A percentile compares a stretch with the other conserved stretches of the same genome.
phyloP scores from a whole-genome alignment of 2,797 vertebrate species.

The Zalophus californianus region DNA sequence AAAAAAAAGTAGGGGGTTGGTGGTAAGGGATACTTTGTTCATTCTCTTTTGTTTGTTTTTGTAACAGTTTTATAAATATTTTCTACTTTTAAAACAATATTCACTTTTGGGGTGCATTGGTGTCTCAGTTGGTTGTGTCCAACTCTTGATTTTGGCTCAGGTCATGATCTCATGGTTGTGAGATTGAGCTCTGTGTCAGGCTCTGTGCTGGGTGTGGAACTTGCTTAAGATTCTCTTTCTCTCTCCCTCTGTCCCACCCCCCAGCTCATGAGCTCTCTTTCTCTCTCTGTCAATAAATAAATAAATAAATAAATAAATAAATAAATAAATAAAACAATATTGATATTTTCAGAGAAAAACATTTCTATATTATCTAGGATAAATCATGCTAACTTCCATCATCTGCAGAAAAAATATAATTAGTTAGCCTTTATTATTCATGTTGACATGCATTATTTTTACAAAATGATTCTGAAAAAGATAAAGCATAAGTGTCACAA shows the following conservation, averaged over 20 bases:
- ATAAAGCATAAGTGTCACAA: not conserved
- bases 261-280: no score
- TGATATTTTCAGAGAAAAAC: not conserved
- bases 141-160: no score
- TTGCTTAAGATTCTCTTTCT: no score
- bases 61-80: not conserved
- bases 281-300: no score
- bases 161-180: no score
- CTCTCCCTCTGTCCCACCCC: no score
- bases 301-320: no score
- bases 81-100: not conserved
- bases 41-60: not conserved
- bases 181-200: no score
- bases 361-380: not conserved
- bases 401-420: not conserved
- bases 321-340: not conserved
- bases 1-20: accelerated
- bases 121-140: no score
- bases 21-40: not conserved
- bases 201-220: no score
- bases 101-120: not conserved
- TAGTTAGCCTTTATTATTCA: not conserved
- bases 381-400: not conserved
- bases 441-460: not conserved
- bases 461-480: not conserved